Conservation (phyloP, 2,888 invertebrate species). For the Helobdella robusta region DNA sequence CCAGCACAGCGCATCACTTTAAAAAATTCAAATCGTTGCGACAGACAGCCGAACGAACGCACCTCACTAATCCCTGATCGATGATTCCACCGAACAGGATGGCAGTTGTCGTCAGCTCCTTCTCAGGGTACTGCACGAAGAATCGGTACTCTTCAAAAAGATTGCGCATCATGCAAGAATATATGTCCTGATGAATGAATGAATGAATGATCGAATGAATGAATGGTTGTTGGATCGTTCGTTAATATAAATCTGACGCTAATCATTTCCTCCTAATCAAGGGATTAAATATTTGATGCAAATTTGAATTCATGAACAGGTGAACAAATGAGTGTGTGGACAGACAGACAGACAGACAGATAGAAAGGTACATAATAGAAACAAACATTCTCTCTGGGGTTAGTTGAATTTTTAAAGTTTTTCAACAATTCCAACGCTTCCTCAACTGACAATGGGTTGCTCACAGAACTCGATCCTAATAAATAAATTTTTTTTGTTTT, state of each 20-base stretch:
- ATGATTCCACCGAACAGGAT: constrained; percentile 96
- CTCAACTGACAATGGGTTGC: constrained; percentile 52
- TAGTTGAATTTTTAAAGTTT: constrained; percentile 64
- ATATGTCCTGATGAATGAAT: constrained; percentile 56
- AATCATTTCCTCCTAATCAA: not conserved
- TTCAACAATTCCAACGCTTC: constrained; percentile 92
- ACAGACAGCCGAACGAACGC: too few species aligned
- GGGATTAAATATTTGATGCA: too few species aligned
- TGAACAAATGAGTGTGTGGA: too few species aligned
- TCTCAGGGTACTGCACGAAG: constrained; percentile 95
- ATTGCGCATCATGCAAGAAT: constrained; percentile 89
- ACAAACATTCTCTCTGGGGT: constrained; percentile 29
- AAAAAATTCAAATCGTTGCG: too few species aligned
- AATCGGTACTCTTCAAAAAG: constrained; percentile 96
- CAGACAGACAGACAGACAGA: too few species aligned
- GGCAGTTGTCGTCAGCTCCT: constrained; percentile 91
- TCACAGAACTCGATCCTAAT: not conserved
- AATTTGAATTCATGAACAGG: too few species aligned
- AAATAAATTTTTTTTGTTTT: too few species aligned
- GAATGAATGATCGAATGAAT: too few species aligned
- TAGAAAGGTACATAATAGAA: too few species aligned
- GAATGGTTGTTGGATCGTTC: not conserved
- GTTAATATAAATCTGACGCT: not conserved
- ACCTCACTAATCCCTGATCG: constrained; percentile 80
- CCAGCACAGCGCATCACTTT: too few species aligned